These are phyloP conservation scores for Avahi laniger DNA, from an alignment of 2,797 vertebrate genomes.

Conservation along the genomic window DNA sequence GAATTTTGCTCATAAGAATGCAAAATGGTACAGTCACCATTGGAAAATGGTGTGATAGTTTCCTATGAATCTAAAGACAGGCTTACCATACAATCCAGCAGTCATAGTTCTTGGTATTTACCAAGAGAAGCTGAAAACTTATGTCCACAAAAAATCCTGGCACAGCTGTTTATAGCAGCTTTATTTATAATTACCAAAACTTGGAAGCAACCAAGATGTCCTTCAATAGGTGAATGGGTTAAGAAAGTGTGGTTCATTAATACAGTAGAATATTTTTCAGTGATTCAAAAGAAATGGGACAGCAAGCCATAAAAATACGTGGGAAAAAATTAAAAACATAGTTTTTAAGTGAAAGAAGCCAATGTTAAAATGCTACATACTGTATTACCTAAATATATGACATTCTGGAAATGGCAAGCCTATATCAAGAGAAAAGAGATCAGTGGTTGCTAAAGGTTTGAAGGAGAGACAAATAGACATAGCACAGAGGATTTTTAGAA, in stretches of 20 bases:
- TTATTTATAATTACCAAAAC: neutral
- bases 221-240: neutral
- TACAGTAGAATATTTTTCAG: neutral
- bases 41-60: neutral
- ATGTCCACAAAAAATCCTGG: neutral
- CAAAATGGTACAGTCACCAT: neutral
- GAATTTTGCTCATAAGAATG: neutral
- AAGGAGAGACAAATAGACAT: neutral
- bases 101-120: neutral
- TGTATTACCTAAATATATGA: neutral
- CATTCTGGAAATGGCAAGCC: neutral
- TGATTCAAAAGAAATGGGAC: neutral
- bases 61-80: neutral
- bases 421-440: neutral
- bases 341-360: neutral
- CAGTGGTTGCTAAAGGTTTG: neutral
- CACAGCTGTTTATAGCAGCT: neutral
- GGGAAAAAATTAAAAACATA: neutral
- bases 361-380: neutral
- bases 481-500: neutral
- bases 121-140: neutral
- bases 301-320: neutral
- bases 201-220: neutral
- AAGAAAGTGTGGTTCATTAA: too few species aligned
- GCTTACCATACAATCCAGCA: neutral